phyloP scores from a whole-genome alignment of 2,113 vertebrate genomes.

The Leucoraja erinaceus region DNA sequence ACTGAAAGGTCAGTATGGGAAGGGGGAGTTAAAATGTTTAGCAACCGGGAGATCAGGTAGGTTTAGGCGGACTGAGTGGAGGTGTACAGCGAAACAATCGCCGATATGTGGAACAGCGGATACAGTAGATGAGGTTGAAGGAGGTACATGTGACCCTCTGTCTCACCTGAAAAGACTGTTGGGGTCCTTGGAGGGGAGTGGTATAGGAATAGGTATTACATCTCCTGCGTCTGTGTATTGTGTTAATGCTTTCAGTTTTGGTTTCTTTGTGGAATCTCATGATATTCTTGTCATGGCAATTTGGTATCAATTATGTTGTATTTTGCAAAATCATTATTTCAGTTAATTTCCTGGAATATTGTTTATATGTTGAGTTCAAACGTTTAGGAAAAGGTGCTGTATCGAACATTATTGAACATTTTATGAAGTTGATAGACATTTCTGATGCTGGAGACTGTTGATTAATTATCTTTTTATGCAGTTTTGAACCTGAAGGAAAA shows the following conservation, averaged over 20 bases:
- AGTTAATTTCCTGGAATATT: not conserved
- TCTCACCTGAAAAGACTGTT: too few relatives aligned
- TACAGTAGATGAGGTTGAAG: too few relatives aligned
- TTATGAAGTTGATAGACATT: not conserved
- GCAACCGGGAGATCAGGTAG: too few relatives aligned
- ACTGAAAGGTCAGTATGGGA: too few relatives aligned
- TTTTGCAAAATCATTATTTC: not conserved
- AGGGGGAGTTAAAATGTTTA: too few relatives aligned
- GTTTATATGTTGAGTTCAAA: not conserved
- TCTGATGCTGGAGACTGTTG: not conserved
- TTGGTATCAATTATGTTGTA: not conserved
- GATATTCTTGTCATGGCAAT: not conserved
- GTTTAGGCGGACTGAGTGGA: too few relatives aligned
- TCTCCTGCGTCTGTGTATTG: not conserved
- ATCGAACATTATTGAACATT: not conserved
- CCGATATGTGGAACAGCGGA: too few relatives aligned
- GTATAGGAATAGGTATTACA: too few relatives aligned
- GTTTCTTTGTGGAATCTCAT: not conserved
- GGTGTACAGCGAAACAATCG: too few relatives aligned
- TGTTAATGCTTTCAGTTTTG: not conserved
- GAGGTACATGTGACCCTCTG: too few relatives aligned
- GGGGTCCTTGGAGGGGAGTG: too few relatives aligned
- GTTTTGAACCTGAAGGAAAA: not conserved
- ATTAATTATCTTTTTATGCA: not conserved
- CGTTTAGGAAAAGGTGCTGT: not conserved